A percentile compares a stretch with the other conserved stretches of the same genome.
Conservation (phyloP, 1,140 invertebrate species). For the Leptonema lineaticorne region DNA sequence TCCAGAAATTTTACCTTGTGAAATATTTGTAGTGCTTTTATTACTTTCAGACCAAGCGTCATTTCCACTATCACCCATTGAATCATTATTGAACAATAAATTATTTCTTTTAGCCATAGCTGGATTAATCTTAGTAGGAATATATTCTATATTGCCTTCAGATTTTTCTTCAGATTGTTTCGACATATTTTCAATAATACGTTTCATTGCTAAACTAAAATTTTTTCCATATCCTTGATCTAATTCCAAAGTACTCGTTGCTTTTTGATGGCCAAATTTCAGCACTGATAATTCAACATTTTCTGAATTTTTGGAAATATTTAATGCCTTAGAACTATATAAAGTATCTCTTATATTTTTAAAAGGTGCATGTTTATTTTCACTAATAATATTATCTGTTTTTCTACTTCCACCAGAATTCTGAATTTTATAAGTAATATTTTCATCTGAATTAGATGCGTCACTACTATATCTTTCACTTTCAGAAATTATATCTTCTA, state of each 20-base stretch:
- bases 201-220: conserved; percentile 34
- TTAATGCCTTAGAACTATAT: neutral
- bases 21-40: neutral
- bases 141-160: conserved; percentile 47
- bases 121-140: conserved; percentile 51
- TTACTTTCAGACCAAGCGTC: conserved; percentile 22
- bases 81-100: conserved; percentile 54
- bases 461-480: conserved; percentile 40
- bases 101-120: conserved; percentile 52
- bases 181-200: conserved; percentile 33
- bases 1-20: neutral
- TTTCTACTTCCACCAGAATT: neutral
- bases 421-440: neutral
- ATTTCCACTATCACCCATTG: conserved; percentile 48
- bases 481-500: conserved; percentile 40
- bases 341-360: neutral
- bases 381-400: neutral
- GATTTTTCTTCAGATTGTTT: neutral
- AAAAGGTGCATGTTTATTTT: neutral
- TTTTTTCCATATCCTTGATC: conserved; percentile 24
- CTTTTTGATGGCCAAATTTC: conserved; percentile 11
- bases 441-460: neutral
- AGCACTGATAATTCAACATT: neutral
- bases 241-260: conserved; percentile 10
- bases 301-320: neutral